Percentiles rank a stretch among this genome's conserved stretches.
phyloP scores from a whole-genome alignment of 1,140 invertebrate species.

The Paralvinella palmiformis region DNA sequence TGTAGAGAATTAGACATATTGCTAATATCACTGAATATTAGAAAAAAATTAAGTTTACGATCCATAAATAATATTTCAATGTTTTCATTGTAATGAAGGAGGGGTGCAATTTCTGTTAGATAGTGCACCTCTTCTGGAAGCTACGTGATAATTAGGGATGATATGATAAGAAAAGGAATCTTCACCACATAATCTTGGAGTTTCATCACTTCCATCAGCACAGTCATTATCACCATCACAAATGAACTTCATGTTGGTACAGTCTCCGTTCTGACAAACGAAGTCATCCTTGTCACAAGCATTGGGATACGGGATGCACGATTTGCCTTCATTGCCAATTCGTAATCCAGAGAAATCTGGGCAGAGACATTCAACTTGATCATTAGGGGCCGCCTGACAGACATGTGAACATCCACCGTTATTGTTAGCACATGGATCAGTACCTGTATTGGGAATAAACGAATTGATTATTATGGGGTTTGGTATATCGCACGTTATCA shows the following conservation, averaged over 20 bases:
- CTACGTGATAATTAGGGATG: neutral
- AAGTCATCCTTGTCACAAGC: slow-evolving; percentile 62
- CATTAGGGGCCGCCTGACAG: slow-evolving; percentile 82
- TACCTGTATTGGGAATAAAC: no score
- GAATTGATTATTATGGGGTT: no score
- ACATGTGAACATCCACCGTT: slow-evolving; percentile 95
- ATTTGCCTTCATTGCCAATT: slow-evolving; percentile 15
- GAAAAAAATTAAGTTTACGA: no score
- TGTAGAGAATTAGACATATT: no score
- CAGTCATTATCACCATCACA: slow-evolving; percentile 90
- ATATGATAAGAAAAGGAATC: slow-evolving; percentile 22
- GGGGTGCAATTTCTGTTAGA: no score
- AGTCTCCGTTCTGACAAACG: slow-evolving; percentile 88
- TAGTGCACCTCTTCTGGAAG: no score
- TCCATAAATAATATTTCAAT: no score
- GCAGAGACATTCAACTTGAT: slow-evolving; percentile 53
- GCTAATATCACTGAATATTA: no score
- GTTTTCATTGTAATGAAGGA: no score
- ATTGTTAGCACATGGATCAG: slow-evolving; percentile 80
- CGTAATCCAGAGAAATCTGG: slow-evolving; percentile 14
- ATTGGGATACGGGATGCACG: slow-evolving; percentile 13
- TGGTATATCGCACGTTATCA: no score
- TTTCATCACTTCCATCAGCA: slow-evolving; percentile 89
- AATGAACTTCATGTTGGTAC: slow-evolving; percentile 90
- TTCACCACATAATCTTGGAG: slow-evolving; percentile 73